phyloP scores from a whole-genome alignment of 2,888 invertebrate genomes.

The Labia minor region DNA sequence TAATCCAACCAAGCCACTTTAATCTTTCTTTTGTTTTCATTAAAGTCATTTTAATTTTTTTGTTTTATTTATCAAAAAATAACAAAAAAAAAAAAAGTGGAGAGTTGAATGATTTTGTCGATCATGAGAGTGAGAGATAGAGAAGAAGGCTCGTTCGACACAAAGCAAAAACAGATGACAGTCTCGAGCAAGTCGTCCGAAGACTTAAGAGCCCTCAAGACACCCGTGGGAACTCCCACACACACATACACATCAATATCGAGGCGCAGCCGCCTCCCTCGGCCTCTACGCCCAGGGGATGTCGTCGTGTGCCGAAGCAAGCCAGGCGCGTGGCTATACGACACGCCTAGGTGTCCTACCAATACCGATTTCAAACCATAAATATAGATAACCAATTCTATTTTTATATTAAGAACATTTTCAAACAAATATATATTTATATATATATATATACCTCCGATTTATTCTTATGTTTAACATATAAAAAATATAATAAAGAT shows the following conservation, averaged over 20 bases:
- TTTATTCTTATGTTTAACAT: no score
- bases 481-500: no score
- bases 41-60: no score
- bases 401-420: no score
- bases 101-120: not conserved
- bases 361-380: not conserved
- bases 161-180: not conserved
- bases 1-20: no score
- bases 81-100: not conserved
- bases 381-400: no score
- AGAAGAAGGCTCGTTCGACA: not conserved
- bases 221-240: not conserved
- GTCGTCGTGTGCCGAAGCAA: constrained; percentile 3
- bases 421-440: no score
- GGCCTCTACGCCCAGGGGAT: not conserved
- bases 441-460: no score
- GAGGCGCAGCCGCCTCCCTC: no score
- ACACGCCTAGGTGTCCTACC: not conserved
- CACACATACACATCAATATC: no score
- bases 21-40: no score
- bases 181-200: not conserved
- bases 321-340: not conserved
- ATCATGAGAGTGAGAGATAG: not conserved
- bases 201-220: not conserved
- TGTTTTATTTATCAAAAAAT: no score